A percentile compares a stretch with the other conserved stretches of the same genome.
Evolutionary conservation across 2,888 invertebrate genomes (phyloP).

Genomic region (Venustoraphidia nigricollis): DNA sequence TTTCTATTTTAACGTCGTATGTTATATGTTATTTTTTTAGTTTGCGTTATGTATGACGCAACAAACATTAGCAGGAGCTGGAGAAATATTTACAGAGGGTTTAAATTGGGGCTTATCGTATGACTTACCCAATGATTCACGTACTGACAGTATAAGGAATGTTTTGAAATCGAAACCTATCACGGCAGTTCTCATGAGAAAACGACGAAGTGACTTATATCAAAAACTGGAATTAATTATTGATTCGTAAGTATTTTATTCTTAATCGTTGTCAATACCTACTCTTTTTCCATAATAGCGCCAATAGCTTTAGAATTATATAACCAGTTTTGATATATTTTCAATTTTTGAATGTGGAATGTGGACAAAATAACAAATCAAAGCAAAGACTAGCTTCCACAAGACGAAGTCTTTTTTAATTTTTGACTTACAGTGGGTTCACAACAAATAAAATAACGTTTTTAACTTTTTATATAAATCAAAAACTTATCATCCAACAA

Average conservation of each 20-base stretch:
- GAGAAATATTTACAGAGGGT: conserved; percentile 48
- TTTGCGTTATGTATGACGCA: conserved; percentile 42
- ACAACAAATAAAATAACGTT: no score
- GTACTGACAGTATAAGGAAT: conserved; percentile 17
- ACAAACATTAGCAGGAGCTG: conserved; percentile 33
- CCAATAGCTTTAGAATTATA: no score
- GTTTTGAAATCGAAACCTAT: background rate
- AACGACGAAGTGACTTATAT: conserved; percentile 43
- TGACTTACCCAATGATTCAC: conserved; percentile 53
- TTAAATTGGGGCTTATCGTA: conserved; percentile 63
- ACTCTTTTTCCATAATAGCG: background rate
- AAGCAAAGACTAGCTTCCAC: no score
- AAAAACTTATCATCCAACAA: no score
- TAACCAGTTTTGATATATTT: no score
- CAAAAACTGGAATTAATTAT: conserved; percentile 44
- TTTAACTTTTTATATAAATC: no score
- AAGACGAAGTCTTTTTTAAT: no score
- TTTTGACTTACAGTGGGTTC: no score
- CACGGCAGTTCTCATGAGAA: conserved; percentile 23
- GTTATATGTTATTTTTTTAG: conserved; percentile 24
- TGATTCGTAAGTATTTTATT: conserved; percentile 37
- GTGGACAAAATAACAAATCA: no score
- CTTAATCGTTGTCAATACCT: conserved; percentile 1
- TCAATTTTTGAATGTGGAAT: no score
- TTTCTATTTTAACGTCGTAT: no score